phyloP scores from a whole-genome alignment of 2,797 vertebrate genomes.

The Trachurus trachurus region DNA sequence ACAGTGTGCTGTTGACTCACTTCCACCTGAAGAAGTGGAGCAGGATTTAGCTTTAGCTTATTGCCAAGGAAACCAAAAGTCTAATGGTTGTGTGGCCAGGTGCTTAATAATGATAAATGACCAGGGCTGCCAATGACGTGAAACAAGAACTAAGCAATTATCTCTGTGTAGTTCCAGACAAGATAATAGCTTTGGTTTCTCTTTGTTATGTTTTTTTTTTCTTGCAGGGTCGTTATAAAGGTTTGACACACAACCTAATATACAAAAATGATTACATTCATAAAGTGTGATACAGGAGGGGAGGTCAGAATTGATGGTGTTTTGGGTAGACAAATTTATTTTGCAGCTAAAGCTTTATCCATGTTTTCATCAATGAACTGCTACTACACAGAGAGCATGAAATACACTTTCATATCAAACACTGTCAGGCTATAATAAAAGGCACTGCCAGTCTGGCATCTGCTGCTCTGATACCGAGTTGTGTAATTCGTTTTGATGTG shows the following conservation, averaged over 20 bases:
- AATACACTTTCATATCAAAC: constrained; percentile 15
- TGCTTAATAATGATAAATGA: constrained; percentile 68
- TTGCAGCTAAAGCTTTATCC: not conserved
- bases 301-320: not conserved
- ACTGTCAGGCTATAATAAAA: constrained; percentile 16
- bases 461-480: constrained; percentile 17
- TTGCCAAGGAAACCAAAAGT: constrained; percentile 82
- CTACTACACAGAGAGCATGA: constrained; percentile 8
- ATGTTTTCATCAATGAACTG: constrained; percentile 46
- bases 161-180: constrained; percentile 26
- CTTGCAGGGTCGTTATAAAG: not conserved
- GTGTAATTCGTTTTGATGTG: constrained; percentile 29
- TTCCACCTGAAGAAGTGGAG: constrained; percentile 80
- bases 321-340: not conserved
- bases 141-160: constrained; percentile 57
- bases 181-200: constrained; percentile 6
- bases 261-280: constrained; percentile 12
- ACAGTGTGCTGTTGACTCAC: constrained; percentile 80
- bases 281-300: not conserved
- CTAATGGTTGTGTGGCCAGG: constrained; percentile 50
- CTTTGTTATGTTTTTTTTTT: constrained; percentile 10
- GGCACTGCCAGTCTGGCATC: constrained; percentile 3
- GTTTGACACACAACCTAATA: constrained; percentile 9
- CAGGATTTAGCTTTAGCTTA: constrained; percentile 79
- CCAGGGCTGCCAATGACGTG: constrained; percentile 27